These are phyloP conservation scores for Bombylius discolor DNA, from an alignment of 2,888 invertebrate genomes.

Conservation along the genomic window DNA sequence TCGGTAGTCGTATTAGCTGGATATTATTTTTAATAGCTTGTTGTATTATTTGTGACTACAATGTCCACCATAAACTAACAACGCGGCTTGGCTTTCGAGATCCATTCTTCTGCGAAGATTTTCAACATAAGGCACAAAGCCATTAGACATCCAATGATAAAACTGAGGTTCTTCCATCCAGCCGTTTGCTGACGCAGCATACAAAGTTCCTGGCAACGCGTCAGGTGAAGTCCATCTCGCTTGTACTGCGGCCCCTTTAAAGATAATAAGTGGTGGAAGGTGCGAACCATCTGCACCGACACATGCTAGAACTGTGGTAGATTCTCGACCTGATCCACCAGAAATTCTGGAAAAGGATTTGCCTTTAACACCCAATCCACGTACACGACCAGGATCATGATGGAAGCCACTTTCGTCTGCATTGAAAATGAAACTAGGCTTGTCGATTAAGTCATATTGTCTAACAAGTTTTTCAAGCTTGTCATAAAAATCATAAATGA, in stretches of 20 bases:
- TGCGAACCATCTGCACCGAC: not conserved
- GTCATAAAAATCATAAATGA: conserved; percentile 6
- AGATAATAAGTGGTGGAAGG: conserved; percentile 4
- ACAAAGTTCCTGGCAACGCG: not conserved
- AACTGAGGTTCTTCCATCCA: conserved; percentile 3
- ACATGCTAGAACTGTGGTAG: conserved; percentile 7
- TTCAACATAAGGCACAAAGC: conserved; percentile 2
- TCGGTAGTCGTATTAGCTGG: not conserved
- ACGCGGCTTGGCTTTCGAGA: not conserved
- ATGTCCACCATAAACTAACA: conserved; percentile 4
- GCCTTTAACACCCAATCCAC: conserved; percentile 3
- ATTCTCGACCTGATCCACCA: conserved; percentile 4
- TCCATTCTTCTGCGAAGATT: not conserved
- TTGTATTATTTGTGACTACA: conserved; percentile 3
- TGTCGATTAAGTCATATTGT: not conserved
- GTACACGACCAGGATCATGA: conserved; percentile 1
- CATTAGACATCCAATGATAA: conserved; percentile 2
- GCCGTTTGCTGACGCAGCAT: not conserved
- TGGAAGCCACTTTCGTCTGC: conserved; percentile 3
- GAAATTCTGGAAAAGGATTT: conserved; percentile 2
- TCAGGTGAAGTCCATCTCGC: not conserved
- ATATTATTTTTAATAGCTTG: conserved; percentile 3
- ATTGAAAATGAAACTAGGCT: conserved; percentile 2
- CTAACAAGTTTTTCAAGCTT: conserved; percentile 1
- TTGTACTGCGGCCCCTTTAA: conserved; percentile 6